Base-by-base conservation (phyloP, 2,113 vertebrate species). In the Anoplopoma fimbria region DNA sequence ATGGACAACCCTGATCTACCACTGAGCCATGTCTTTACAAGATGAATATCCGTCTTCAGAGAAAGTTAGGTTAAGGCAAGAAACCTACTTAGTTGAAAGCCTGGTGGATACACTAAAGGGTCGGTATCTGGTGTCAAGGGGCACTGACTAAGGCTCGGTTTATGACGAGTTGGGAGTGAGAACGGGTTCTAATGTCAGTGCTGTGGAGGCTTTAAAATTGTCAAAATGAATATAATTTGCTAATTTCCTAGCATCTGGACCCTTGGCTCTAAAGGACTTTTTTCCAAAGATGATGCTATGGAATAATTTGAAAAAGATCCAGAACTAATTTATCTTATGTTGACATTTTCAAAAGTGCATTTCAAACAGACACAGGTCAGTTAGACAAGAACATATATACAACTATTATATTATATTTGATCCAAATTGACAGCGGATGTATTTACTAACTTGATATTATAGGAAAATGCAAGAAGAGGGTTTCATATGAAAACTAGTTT, bases 401-500 rank as follows among this genome's bases (percentile, higher is more conserved):
- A 29, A 27, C 12, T 9, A 23, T 25, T n/a, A n/a, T n/a, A n/a
- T 2, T 45, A 21, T 7, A 13, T 45, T 19, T 49, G 17, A 17
- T 51, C 45, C 8, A 81, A 33, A 62, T 61, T 29, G 71, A 45
- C 5, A 29, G 14, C 2, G 0, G 10, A 6, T 61, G 19, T 38
- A 3, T 53, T 29, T 42, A 21, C 9, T 77, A 69, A 62, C 15
- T 17, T 77, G 17, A 72, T 38, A 38, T 2, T n/a, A 38, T 10
- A 6, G 27, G 2, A 73, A 40, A 33, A 49, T 19, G 3, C 25
- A 45, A 17, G 14, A 55, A 10, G 5, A 47, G 17, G n/a, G 27
- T 51, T 77, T 57, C 19, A 40, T 27, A 38, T 80, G 17, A 85
- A 68, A 68, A 40, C 58, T 9, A 2, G 34, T 49, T 49, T 75